Evolutionary conservation across 2,888 invertebrate species (phyloP), one percentile per base, ranked within the genome.

Genomic region (Fissipunctia ypsillon): DNA sequence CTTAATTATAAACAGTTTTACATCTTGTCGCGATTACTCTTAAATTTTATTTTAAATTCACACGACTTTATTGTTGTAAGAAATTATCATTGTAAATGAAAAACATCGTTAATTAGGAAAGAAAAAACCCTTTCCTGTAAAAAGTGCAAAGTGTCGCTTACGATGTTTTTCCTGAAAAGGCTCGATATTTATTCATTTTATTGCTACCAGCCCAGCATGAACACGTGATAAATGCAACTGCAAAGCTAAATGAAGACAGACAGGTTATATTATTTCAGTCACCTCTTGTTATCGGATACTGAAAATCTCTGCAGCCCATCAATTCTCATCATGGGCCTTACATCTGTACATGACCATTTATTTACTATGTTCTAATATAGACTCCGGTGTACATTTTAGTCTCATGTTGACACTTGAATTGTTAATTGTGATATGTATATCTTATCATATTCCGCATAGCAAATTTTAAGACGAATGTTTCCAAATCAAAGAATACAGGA

Each of bases 201-300:
- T n/a, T 31, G 31, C 31, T 48, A 10, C n/a, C n/a, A 63, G 4
- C 22, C 16, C 12, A 71, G 1, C n/a, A 28, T n/a, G 19, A 48
- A 38, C 14, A 45, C 38, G 16, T 70, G 7, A 45, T 28, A 56
- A 22, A 1, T 16, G 14, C n/a, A 57, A 16, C 56, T 25, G 50
- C 12, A 35, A 43, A 2, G 22, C 22, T n/a, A 48, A 63, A 74
- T 64, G 45, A 73, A 73, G 54, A 74, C 14, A 14, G 61, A 48
- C 54, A 22, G 45, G 16, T 54, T 56, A 5, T 22, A 56, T 73
- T 48, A 75, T 16, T 60, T 19, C 43, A 60, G 50, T 28, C 25
- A 52, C 2, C 16, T 59, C 31, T 25, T 50, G 41, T 43, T 16
- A 72, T 64, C 35, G 1, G 16, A 56, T 22, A 22, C 45, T 56